Evolutionary conservation across 2,797 vertebrate species (phyloP).

Genomic region (Neoniphon sammara): DNA sequence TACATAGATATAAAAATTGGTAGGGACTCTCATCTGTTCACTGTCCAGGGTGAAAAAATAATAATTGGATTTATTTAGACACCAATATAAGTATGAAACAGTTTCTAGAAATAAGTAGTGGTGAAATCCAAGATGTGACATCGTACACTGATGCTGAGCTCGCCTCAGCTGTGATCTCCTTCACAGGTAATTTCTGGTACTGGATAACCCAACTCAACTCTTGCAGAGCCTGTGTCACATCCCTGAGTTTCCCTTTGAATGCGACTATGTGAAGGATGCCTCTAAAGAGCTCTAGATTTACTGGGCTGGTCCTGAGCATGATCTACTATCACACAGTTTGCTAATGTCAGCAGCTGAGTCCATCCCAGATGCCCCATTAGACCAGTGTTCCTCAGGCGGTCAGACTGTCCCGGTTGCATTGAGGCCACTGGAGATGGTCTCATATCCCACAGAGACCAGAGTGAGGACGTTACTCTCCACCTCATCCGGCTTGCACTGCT

Average conservation of each 20-base stretch:
- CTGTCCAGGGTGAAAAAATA: conserved; percentile 20
- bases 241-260: background rate
- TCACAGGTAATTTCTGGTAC: background rate
- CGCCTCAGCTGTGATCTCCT: background rate
- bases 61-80: conserved; percentile 1
- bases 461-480: conserved; percentile 81
- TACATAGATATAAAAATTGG: background rate
- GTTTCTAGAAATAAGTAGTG: conserved; percentile 17
- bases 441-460: conserved; percentile 84
- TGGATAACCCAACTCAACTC: background rate
- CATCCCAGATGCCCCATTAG: background rate
- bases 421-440: conserved; percentile 81
- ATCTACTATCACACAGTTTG: background rate
- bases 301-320: conserved; percentile 20
- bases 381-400: conserved; percentile 6
- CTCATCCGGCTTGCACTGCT: conserved; percentile 63
- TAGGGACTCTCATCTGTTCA: conserved; percentile 2
- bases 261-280: background rate
- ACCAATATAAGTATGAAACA: conserved; percentile 11
- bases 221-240: background rate
- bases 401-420: conserved; percentile 60
- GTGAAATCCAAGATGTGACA: background rate
- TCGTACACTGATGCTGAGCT: conserved; percentile 3
- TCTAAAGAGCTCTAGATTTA: background rate
- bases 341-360: background rate